These are phyloP conservation scores for Akabosia matsudoensis DNA, from an alignment of 1,140 invertebrate species.

Conservation along the genomic window DNA sequence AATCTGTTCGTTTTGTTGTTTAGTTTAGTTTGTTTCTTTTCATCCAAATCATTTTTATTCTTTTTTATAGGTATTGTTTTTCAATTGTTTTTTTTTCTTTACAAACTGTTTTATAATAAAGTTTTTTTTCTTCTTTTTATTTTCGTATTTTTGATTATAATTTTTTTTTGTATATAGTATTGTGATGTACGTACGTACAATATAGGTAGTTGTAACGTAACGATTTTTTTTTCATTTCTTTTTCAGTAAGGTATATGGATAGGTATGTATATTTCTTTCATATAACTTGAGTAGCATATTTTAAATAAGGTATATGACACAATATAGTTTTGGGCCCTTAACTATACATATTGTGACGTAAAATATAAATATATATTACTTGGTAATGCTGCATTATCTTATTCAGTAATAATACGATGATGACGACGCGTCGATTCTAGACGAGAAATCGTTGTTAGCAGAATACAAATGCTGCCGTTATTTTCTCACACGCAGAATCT, in stretches of 20 bases:
- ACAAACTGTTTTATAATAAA: background rate
- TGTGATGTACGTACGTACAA: no score
- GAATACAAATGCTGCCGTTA: no score
- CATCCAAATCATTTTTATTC: background rate
- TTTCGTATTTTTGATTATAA: no score
- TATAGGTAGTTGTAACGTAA: background rate
- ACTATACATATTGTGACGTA: constrained; percentile 23
- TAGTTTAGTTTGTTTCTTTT: background rate
- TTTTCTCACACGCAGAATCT: no score
- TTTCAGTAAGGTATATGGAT: background rate
- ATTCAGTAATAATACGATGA: constrained; percentile 3
- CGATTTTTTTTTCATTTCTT: background rate
- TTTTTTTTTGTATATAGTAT: no score
- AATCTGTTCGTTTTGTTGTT: no score
- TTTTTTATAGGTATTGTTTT: background rate
- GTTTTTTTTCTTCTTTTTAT: background rate
- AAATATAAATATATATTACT: constrained; percentile 2
- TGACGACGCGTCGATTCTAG: background rate
- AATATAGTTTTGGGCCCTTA: constrained; percentile 19
- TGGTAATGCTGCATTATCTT: background rate
- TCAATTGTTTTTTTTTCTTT: background rate
- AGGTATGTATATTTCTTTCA: background rate
- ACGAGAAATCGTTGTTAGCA: no score
- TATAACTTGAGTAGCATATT: background rate
- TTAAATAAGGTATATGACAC: background rate